A percentile compares a stretch with the other conserved stretches of the same genome.
Evolutionary conservation across 2,797 vertebrate species (phyloP).

Genomic region (Falco peregrinus): DNA sequence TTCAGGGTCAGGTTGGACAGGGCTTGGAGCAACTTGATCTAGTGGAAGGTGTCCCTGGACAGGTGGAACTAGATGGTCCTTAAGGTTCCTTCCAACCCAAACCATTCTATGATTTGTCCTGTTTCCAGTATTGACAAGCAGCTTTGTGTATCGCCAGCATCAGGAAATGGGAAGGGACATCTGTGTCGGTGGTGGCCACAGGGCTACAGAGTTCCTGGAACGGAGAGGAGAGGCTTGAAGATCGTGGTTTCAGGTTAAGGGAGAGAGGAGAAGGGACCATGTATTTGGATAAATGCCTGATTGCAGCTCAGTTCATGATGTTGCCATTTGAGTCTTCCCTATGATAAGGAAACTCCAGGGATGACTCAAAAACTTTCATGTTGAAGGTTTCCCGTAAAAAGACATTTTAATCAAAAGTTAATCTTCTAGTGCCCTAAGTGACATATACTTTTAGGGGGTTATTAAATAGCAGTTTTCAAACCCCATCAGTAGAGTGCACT

Average conservation of each 20-base stretch:
- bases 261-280: not conserved
- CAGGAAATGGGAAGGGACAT: accelerated
- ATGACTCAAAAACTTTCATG: not conserved
- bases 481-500: no score
- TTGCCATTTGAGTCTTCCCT: not conserved
- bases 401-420: not conserved
- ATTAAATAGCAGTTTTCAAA: not conserved
- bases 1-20: no score
- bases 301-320: not conserved
- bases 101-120: not conserved
- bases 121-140: not conserved
- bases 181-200: not conserved
- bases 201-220: not conserved
- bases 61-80: no score
- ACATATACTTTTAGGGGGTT: not conserved
- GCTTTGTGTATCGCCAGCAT: not conserved
- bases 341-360: not conserved
- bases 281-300: not conserved
- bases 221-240: not conserved
- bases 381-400: not conserved
- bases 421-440: not conserved
- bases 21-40: no score
- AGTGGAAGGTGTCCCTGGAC: no score
- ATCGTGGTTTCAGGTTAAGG: not conserved
- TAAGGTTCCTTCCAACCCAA: no score